Percentiles rank a stretch among this genome's conserved stretches.
Conservation (phyloP, 2,888 invertebrate genomes). For the Lasius platythorax region DNA sequence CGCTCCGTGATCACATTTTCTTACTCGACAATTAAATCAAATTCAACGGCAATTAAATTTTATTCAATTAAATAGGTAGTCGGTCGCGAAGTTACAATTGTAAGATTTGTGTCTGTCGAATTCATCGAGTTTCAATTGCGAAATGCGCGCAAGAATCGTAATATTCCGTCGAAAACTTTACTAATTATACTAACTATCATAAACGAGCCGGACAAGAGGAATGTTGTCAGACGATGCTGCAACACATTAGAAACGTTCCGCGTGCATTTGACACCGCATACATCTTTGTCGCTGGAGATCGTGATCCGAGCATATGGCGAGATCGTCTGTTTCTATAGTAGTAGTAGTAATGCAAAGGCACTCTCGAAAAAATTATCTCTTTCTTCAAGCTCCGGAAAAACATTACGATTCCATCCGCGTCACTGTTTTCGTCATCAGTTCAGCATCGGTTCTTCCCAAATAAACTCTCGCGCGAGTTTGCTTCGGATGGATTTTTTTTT, state of each 20-base stretch:
- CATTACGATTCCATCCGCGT: slow-evolving; percentile 7
- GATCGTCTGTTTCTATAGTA: slow-evolving; percentile 37
- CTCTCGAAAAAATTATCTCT: slow-evolving; percentile 32
- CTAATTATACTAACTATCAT: not conserved
- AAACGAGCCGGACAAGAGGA: slow-evolving; percentile 25
- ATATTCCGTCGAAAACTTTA: not conserved
- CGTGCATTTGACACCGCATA: slow-evolving; percentile 69
- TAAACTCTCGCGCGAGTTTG: no score
- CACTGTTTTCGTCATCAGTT: not conserved
- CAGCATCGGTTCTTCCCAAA: not conserved
- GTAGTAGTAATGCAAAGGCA: slow-evolving; percentile 18
- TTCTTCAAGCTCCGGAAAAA: slow-evolving; percentile 17
- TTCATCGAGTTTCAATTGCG: not conserved
- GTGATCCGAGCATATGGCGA: slow-evolving; percentile 49
- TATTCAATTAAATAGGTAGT: not conserved
- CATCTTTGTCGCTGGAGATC: slow-evolving; percentile 51
- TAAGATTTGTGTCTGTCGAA: not conserved
- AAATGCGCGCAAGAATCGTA: not conserved
- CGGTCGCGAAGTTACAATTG: not conserved
- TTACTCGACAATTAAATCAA: no score
- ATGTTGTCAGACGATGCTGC: slow-evolving; percentile 38
- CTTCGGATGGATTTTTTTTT: not conserved
- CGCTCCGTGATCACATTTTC: not conserved
- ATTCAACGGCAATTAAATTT: no score
- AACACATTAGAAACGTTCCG: slow-evolving; percentile 37